These are phyloP conservation scores for Mimachlamys varia DNA, from an alignment of 2,888 invertebrate genomes.

Conservation along the genomic window DNA sequence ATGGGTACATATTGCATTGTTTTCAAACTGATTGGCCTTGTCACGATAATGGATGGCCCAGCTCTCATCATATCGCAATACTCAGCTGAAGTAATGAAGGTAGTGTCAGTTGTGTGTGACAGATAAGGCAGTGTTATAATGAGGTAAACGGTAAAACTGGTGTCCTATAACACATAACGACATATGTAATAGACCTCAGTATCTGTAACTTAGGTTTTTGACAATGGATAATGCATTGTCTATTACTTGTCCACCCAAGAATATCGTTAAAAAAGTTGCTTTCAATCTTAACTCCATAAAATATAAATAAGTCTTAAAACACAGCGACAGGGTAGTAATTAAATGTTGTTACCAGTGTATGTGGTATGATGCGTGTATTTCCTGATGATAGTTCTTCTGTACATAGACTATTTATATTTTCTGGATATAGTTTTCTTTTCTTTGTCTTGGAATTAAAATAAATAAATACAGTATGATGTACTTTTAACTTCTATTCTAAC, in stretches of 20 bases:
- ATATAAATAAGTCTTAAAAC: background rate
- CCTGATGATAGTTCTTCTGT: background rate
- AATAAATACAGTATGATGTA: background rate
- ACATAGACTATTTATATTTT: background rate
- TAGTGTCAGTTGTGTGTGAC: background rate
- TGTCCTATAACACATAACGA: background rate
- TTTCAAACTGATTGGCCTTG: slow-evolving; percentile 6
- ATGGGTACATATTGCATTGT: background rate
- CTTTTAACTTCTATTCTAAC: background rate
- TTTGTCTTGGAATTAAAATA: background rate
- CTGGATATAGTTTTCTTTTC: background rate
- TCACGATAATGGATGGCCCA: background rate
- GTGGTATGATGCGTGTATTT: background rate
- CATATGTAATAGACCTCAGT: background rate
- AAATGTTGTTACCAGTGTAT: background rate
- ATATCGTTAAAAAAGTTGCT: background rate
- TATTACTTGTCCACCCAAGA: slow-evolving; percentile 22
- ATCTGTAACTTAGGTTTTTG: background rate
- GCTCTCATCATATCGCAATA: background rate
- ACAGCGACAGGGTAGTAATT: background rate
- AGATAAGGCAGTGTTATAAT: background rate
- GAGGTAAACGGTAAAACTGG: background rate
- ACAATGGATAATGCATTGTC: background rate
- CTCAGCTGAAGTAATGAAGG: background rate
- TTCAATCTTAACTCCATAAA: background rate